Evolutionary conservation across 2,888 invertebrate genomes (phyloP).

Genomic region (Scaptomyza caliginosa): DNA sequence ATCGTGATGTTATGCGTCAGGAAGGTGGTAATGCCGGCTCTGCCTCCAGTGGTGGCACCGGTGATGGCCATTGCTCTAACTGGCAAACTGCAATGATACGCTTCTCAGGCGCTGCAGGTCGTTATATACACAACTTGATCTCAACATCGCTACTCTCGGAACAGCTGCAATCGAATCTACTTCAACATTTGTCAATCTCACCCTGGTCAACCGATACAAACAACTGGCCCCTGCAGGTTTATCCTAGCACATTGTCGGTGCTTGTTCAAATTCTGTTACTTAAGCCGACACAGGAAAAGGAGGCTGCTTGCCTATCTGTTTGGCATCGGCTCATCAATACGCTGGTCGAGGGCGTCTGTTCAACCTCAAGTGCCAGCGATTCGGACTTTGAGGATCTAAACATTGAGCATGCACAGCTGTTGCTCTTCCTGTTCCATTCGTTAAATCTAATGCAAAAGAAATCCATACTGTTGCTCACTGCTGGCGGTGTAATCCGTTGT

Average conservation of each 20-base stretch:
- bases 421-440: slow-evolving; percentile 97
- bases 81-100: slow-evolving; percentile 84
- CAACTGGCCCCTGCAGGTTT: slow-evolving; percentile 91
- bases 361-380: slow-evolving; percentile 75
- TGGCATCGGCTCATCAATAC: slow-evolving; percentile 96
- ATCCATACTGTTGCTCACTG: slow-evolving; percentile 92
- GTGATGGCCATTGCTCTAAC: slow-evolving; percentile 68
- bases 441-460: slow-evolving; percentile 98
- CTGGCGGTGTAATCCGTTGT: slow-evolving; percentile 89
- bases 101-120: slow-evolving; percentile 83
- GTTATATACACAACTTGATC: slow-evolving; percentile 87
- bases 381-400: slow-evolving; percentile 90
- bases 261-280: slow-evolving; percentile 93
- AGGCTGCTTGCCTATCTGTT: slow-evolving; percentile 94
- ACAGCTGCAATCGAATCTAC: slow-evolving; percentile 88
- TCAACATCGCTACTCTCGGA: slow-evolving; percentile 89
- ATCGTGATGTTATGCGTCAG: slow-evolving; percentile 93
- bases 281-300: slow-evolving; percentile 93
- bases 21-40: slow-evolving; percentile 87
- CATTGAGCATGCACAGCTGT: slow-evolving; percentile 96
- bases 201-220: slow-evolving; percentile 88
- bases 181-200: slow-evolving; percentile 90
- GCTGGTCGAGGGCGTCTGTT: slow-evolving; percentile 91
- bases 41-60: slow-evolving; percentile 12
- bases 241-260: slow-evolving; percentile 90